A percentile compares a stretch with the other conserved stretches of the same genome.
These are phyloP conservation scores for Fratercula arctica DNA, from an alignment of 2,797 vertebrate species.

Conservation along the genomic window DNA sequence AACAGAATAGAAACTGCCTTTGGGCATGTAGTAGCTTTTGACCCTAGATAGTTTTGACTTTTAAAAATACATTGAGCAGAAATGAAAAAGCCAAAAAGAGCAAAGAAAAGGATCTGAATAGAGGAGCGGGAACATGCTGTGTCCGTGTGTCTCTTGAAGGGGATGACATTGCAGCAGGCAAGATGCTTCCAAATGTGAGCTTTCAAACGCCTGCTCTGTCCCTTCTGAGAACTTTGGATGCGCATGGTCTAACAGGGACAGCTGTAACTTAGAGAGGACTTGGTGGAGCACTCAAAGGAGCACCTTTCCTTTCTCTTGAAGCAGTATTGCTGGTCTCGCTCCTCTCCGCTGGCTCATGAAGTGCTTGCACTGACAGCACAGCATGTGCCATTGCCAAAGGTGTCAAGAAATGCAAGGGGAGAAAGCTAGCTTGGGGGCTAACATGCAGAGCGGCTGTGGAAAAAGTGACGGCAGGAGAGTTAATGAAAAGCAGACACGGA, in stretches of 20 bases:
- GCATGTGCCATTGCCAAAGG: not conserved
- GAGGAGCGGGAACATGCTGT: not conserved
- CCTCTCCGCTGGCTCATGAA: not conserved
- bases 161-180: not conserved
- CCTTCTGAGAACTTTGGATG: not conserved
- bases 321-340: not conserved
- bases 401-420: not conserved
- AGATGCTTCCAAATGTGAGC: not conserved
- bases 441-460: not conserved
- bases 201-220: not conserved
- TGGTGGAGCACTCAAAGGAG: not conserved
- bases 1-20: not conserved
- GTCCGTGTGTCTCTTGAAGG: not conserved
- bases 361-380: not conserved
- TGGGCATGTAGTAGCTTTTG: not conserved
- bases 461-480: conserved; percentile 28
- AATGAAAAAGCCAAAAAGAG: not conserved
- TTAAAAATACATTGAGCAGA: not conserved
- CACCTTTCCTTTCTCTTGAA: not conserved
- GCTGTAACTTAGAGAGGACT: not conserved
- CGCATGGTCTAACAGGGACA: rapidly evolving
- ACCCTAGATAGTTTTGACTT: not conserved
- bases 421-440: not conserved
- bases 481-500: conserved; percentile 36
- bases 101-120: not conserved